Percentiles rank a stretch among this genome's conserved stretches.
phyloP scores from a whole-genome alignment of 2,797 vertebrate species.

The Tamandua tetradactyla region DNA sequence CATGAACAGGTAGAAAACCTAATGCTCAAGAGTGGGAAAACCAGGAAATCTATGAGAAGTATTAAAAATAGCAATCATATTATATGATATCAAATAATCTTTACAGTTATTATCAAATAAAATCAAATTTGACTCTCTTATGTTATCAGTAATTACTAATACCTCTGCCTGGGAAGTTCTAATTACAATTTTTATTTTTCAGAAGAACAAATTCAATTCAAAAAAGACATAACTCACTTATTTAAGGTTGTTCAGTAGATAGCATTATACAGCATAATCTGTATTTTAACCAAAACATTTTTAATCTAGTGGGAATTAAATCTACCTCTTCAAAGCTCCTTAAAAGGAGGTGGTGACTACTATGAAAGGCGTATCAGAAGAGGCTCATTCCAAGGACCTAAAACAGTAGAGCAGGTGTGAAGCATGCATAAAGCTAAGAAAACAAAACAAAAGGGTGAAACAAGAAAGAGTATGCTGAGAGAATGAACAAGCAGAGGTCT shows the following conservation, averaged over 20 bases:
- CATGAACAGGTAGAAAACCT: background rate
- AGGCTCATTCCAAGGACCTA: background rate
- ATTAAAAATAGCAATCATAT: background rate
- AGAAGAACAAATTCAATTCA: background rate
- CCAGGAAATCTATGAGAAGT: background rate
- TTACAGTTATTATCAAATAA: background rate
- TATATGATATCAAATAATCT: background rate
- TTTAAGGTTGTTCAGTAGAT: background rate
- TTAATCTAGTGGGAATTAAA: background rate
- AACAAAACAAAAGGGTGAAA: background rate
- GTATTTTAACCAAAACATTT: too few species aligned
- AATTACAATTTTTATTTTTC: background rate
- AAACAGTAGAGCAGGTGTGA: background rate
- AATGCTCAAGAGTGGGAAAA: background rate
- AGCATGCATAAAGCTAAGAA: background rate
- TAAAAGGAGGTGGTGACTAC: background rate
- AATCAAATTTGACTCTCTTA: background rate
- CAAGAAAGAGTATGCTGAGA: background rate
- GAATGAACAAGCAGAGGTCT: background rate
- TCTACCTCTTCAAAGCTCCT: background rate
- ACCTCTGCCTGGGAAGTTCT: background rate
- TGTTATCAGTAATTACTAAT: background rate
- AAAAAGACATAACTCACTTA: background rate
- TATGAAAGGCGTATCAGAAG: background rate
- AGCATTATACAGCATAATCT: too few species aligned